Evolutionary conservation across 2,113 vertebrate species (phyloP), one percentile per base, ranked within the genome.

Genomic region (Catharus minimus): DNA sequence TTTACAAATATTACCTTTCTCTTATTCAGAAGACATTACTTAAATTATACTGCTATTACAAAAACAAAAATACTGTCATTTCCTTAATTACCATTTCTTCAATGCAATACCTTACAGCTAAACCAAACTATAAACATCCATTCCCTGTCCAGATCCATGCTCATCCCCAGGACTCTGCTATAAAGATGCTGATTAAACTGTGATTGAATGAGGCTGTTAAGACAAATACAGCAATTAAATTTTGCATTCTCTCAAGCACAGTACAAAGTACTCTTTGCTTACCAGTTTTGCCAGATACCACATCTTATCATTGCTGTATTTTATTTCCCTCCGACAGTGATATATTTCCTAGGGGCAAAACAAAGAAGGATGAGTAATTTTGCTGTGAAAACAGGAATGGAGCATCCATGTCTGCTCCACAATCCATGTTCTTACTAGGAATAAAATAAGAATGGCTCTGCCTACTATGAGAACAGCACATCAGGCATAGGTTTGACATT

Each of bases 291-390:
- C 99, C 95, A 99, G 95, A 95, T 99, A 99, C 99, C 99, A 99
- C 99, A 99, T 99, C 96, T 99, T 99, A 90, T 99, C 98, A 91
- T 98, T 99, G 96, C 99, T 99, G 90, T 99, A 99, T 86, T 99
- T 99, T 60, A 99, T 99, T 65, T 99, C 98, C 84, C 98, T 98
- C 89, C 98, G 97, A 93, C 98, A 98, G 88, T 99, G 99, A 96
- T 98, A 96, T 52, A 99, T 88, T 97, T 99, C 99, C 99, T 99
- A 95, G 36, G 27, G 47, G 27, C 20, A 38, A 43, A 46, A 50
- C 18, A 27, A 33, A 49, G 26, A 19, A 92, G 36, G 26, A 44
- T 15, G 16, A 60, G 13, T 32, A 69, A 84, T 61, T 82, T 53
- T 56, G 12, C 13, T 72, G 26, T 30, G 41, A 52, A 89, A 88